A percentile compares a stretch with the other conserved stretches of the same genome.
These are phyloP conservation scores for Trematocara unimaculatum DNA, from an alignment of 2,113 vertebrate genomes.

Conservation along the genomic window DNA sequence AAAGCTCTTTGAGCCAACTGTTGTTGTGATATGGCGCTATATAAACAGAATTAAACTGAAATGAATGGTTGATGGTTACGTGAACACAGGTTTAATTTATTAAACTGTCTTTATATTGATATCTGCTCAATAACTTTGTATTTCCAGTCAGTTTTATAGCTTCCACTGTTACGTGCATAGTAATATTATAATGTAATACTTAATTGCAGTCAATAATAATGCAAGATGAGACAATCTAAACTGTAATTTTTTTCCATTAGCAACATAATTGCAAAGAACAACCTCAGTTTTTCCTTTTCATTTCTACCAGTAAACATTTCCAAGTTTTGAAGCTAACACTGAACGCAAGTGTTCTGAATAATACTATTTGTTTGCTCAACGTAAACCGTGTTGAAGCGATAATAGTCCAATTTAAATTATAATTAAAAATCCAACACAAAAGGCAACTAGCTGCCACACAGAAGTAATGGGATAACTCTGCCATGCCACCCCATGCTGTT, in stretches of 20 bases:
- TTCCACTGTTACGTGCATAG: background rate
- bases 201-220: background rate
- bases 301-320: background rate
- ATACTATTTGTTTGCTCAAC: background rate
- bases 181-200: background rate
- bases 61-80: background rate
- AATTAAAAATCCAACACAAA: background rate
- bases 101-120: background rate
- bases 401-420: background rate
- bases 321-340: background rate
- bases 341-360: rapidly evolving
- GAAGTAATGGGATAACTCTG: slow-evolving; percentile 14
- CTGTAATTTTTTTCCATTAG: background rate
- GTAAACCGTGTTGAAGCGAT: background rate
- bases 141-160: background rate
- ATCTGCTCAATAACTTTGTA: rapidly evolving
- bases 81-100: background rate
- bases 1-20: background rate
- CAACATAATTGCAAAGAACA: background rate
- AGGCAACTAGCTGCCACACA: background rate
- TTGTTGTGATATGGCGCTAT: background rate
- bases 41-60: background rate
- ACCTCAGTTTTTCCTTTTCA: background rate
- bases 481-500: background rate
- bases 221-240: background rate